Evolutionary conservation across 1,140 invertebrate genomes (phyloP), one percentile per base, ranked within the genome.

Genomic region (Diuraphis noxia): DNA sequence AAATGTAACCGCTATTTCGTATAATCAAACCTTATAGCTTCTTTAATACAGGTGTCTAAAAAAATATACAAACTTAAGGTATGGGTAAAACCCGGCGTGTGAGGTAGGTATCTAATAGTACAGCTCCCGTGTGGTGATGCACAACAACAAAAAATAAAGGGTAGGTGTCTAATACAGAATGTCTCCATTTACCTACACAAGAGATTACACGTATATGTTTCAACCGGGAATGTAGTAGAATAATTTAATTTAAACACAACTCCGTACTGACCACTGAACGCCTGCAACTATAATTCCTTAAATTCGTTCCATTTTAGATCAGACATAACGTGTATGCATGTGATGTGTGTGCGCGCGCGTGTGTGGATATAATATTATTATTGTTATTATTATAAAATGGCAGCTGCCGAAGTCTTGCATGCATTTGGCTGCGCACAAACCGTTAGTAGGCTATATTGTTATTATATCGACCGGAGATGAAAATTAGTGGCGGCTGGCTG

Each of bases 381-480:
- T 21, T 21, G 46, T 21, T n/a, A 63, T 49, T 5, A n/a, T n/a
- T 49, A 49, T 21, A 5, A 21, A 6, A 21, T 7, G 46, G 46
- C 46, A 49, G 56, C 56, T 72, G 1, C 30, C 56, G 30, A 34
- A 17, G n/a, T 5, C 0, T 13, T 72, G 56, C 56, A 10, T 81
- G 23, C 79, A 38, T 38, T 30, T 81, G 38, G 79, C 21, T 25
- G 38, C 23, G 23, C 9, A 13, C 8, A 2, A 81, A 81, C 36
- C 38, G 79, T 40, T 38, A 13, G 4, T 63, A 7, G 36, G 36
- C 77, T 38, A 38, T 30, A 40, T 30, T 25, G 23, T 38, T 81
- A 81, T 81, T 38, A 81, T 81, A 40, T 81, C 38, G 79, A 81
- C 79, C 79, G 79, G 8, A 81, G 79, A 81, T 40, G 23, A 81